Evolutionary conservation across 2,888 invertebrate species (phyloP), one percentile per base, ranked within the genome.

Genomic region (Chymomyza procnemis): DNA sequence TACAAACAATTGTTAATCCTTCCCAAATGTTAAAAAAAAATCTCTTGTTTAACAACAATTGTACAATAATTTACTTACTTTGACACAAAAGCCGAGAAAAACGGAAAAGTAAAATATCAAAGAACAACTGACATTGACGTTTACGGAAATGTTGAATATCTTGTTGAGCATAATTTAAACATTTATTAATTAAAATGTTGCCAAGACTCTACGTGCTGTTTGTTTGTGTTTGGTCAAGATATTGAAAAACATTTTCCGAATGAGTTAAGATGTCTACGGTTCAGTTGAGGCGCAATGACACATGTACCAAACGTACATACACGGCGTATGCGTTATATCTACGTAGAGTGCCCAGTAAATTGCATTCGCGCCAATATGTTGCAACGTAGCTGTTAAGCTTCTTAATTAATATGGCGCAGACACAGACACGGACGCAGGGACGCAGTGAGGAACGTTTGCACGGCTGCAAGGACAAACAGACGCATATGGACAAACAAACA

Each of bases 81-180:
- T 3, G 12, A 41, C 9, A 12, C 34, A 4, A 41, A 26, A 26
- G 26, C 12, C 34, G 12, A 41, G 12, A 41, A 41, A 3, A 41
- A 41, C 34, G 3, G 6, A 26, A 4, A 2, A 26, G 26, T 8
- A 41, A 41, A 12, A 30, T 4, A 41, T 12, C 2, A 41, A 41
- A 41, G 50, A 50, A 50, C 50, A 50, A 18, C 50, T 50, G 50
- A 50, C 50, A 16, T 50, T 16, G 16, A 12, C 34, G 34, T 41
- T 12, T 41, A 1, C 34, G 12, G 34, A 41, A 41, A 41, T 12
- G 26, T 26, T 26, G 6, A 26, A 47, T 52, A 30, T 59, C 61
- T 71, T 72, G 66, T 71, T 71, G 63, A 71, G 71, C 71, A 71
- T 71, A 57, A 64, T 64, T 46, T 57, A 64, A 58, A 50, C 50